Conservation (phyloP, 2,113 vertebrate species). For the Phaethon lepturus region DNA sequence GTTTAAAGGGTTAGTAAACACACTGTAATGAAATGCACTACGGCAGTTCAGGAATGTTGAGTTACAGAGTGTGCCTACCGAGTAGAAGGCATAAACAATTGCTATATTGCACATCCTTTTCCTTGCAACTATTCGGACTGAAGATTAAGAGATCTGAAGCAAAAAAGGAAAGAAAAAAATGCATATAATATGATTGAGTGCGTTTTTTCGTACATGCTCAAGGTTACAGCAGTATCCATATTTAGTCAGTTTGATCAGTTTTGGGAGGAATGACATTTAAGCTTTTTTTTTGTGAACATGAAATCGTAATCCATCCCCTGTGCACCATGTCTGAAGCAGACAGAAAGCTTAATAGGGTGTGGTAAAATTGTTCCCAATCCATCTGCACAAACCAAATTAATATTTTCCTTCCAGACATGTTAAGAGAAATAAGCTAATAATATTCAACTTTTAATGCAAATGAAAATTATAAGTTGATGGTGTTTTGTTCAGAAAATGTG, state of each 20-base stretch:
- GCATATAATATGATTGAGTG: background rate
- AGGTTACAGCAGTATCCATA: background rate
- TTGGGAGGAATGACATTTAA: background rate
- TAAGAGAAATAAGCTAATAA: background rate
- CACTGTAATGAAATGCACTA: background rate
- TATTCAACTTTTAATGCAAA: background rate
- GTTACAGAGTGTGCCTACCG: background rate
- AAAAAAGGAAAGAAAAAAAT: background rate
- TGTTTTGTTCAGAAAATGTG: background rate
- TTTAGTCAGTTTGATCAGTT: background rate
- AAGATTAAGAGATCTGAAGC: background rate
- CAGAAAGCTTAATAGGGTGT: background rate
- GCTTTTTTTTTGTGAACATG: background rate
- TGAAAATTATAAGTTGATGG: background rate
- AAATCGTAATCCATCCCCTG: background rate
- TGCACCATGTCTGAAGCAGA: background rate
- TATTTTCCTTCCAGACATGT: background rate
- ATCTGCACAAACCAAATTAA: background rate
- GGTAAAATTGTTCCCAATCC: background rate
- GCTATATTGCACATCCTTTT: background rate
- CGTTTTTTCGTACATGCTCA: background rate
- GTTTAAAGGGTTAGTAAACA: conserved; percentile 11
- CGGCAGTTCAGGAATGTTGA: background rate
- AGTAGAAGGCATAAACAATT: background rate
- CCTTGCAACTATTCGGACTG: background rate